phyloP scores from a whole-genome alignment of 2,888 invertebrate species.

The Temnothorax unifasciatus region DNA sequence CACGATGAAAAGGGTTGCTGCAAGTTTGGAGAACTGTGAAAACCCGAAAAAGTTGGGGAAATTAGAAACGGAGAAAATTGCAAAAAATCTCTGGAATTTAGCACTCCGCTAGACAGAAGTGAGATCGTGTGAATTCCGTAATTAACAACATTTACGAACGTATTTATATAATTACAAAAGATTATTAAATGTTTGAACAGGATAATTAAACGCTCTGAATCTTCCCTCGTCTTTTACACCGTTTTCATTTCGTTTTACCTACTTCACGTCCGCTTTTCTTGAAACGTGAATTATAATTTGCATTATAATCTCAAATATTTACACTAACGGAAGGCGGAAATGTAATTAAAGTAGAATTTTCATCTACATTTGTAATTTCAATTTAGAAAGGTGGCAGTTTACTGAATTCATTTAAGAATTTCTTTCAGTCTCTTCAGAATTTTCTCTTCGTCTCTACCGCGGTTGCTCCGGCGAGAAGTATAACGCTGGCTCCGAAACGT shows the following conservation, averaged over 20 bases:
- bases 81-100: conserved; percentile 6
- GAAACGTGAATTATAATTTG: conserved; percentile 14
- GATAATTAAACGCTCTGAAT: not conserved
- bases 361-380: not conserved
- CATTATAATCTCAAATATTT: not conserved
- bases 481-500: conserved; percentile 1
- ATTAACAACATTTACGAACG: not conserved
- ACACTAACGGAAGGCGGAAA: not conserved
- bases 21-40: not conserved
- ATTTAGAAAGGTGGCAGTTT: not conserved
- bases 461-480: not conserved
- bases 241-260: not conserved
- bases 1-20: not conserved
- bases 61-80: conserved; percentile 18
- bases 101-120: not conserved
- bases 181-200: not conserved
- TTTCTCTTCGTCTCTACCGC: not conserved
- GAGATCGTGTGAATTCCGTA: not conserved
- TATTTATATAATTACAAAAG: not conserved
- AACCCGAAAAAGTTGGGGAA: conserved; percentile 2
- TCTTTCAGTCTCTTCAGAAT: not conserved
- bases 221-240: not conserved
- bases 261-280: not conserved
- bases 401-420: not conserved
- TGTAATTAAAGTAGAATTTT: conserved; percentile 31